Percentiles rank a stretch among this genome's conserved stretches.
Conservation (phyloP, 2,113 vertebrate genomes). For the Colossoma macropomum region DNA sequence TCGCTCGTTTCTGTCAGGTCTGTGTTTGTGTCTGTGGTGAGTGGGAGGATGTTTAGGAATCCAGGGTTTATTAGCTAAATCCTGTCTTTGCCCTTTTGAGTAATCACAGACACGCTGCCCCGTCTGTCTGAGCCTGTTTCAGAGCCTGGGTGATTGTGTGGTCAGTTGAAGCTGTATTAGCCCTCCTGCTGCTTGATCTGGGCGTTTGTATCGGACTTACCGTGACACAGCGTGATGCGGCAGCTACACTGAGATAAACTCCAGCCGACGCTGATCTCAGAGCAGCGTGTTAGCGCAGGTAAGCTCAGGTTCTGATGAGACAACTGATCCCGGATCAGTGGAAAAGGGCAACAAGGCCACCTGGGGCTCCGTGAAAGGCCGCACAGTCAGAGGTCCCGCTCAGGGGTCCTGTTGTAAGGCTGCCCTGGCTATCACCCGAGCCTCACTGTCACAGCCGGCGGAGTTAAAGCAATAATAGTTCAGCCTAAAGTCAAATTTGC, state of each 20-base stretch:
- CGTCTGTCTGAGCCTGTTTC: not conserved
- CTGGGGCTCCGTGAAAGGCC: slow-evolving; percentile 13
- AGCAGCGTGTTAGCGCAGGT: not conserved
- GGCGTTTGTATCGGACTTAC: not conserved
- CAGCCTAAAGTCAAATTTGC: not conserved
- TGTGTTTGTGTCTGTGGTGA: not conserved
- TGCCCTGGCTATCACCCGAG: not conserved
- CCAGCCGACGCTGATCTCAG: not conserved
- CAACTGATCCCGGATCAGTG: slow-evolving; percentile 6
- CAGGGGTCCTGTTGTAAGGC: not conserved
- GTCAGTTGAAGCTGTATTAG: not conserved
- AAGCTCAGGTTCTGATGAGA: not conserved
- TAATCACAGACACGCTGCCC: not conserved
- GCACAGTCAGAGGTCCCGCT: slow-evolving; percentile 5
- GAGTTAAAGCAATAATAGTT: not conserved
- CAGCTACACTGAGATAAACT: too few relatives aligned
- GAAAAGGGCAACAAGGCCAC: not conserved
- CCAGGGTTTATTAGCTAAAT: not conserved
- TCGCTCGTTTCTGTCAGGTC: too few relatives aligned
- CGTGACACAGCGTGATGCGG: not conserved
- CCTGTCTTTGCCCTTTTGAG: slow-evolving; percentile 1
- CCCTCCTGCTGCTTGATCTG: not conserved
- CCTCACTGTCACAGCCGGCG: not conserved
- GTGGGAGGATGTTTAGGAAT: not conserved
- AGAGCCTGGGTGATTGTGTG: too few relatives aligned